These are phyloP conservation scores for Hyla sarda DNA, from an alignment of 2,113 vertebrate species.

Conservation along the genomic window DNA sequence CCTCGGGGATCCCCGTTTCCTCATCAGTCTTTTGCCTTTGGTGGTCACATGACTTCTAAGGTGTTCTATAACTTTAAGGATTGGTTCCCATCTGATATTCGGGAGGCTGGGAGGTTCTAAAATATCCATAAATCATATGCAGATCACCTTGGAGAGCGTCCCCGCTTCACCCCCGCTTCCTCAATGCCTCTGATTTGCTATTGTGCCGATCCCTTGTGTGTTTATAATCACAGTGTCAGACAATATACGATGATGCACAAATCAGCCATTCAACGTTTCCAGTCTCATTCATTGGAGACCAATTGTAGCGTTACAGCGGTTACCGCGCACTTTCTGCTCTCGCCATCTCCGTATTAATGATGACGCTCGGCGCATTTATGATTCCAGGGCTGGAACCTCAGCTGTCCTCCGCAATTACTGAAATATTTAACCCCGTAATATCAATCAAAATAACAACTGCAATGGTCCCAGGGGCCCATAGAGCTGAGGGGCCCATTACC, in stretches of 20 bases:
- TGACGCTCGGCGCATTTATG: conserved; percentile 32
- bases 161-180: conserved; percentile 25
- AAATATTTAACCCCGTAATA: neutral
- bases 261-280: conserved; percentile 19
- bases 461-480: neutral
- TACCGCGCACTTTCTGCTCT: conserved; percentile 5
- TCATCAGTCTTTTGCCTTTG: neutral
- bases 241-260: conserved; percentile 44
- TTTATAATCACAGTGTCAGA: conserved; percentile 50
- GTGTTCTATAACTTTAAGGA: conserved; percentile 12
- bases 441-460: neutral
- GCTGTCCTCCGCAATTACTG: neutral
- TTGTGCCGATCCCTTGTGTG: conserved; percentile 31
- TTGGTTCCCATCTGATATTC: neutral
- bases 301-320: conserved; percentile 30
- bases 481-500: too few species aligned
- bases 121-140: conserved; percentile 16
- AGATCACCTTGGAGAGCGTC: conserved; percentile 31
- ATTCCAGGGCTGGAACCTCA: neutral
- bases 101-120: neutral
- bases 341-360: conserved; percentile 11
- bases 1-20: too few species aligned
- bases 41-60: neutral
- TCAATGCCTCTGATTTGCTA: conserved; percentile 49
- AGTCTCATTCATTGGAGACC: conserved; percentile 47